phyloP scores from a whole-genome alignment of 1,140 invertebrate genomes.

The Microplitis mediator region DNA sequence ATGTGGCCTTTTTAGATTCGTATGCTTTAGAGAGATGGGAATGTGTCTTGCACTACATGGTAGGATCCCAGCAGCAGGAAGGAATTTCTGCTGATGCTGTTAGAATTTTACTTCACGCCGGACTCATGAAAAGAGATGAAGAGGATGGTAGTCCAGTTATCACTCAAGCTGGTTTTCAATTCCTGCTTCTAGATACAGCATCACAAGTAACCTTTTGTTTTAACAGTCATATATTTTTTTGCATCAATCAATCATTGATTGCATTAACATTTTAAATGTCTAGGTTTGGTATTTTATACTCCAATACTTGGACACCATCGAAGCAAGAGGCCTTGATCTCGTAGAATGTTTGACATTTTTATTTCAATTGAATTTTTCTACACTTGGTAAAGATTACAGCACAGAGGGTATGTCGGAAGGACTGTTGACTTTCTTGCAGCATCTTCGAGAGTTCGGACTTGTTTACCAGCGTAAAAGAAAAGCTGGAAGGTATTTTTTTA shows the following conservation, averaged over 20 bases:
- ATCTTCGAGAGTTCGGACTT: slow-evolving; percentile 94
- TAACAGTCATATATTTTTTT: neutral
- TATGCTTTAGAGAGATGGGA: slow-evolving; percentile 96
- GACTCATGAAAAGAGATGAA: slow-evolving; percentile 88
- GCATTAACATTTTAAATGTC: slow-evolving; percentile 27
- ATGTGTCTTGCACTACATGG: slow-evolving; percentile 96
- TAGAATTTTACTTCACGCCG: slow-evolving; percentile 87
- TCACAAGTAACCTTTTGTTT: slow-evolving; percentile 69
- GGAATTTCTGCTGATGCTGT: slow-evolving; percentile 92
- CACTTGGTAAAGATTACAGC: slow-evolving; percentile 95
- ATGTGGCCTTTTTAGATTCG: slow-evolving; percentile 86
- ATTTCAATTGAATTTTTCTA: slow-evolving; percentile 96
- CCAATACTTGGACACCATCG: slow-evolving; percentile 92
- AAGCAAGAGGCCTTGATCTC: slow-evolving; percentile 81
- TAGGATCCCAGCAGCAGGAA: slow-evolving; percentile 84
- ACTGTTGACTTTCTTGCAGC: slow-evolving; percentile 89
- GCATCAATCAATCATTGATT: neutral
- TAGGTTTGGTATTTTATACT: slow-evolving; percentile 95
- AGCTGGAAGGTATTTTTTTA: slow-evolving; percentile 53
- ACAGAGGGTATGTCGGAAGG: slow-evolving; percentile 91
- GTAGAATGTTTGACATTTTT: slow-evolving; percentile 93
- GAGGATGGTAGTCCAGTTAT: slow-evolving; percentile 84
- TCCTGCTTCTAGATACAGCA: slow-evolving; percentile 89
- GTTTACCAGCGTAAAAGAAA: slow-evolving; percentile 89
- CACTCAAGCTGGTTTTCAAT: slow-evolving; percentile 93